A percentile compares a stretch with the other conserved stretches of the same genome.
Evolutionary conservation across 2,888 invertebrate genomes (phyloP).

Genomic region (Eumacrocentrus americanus): DNA sequence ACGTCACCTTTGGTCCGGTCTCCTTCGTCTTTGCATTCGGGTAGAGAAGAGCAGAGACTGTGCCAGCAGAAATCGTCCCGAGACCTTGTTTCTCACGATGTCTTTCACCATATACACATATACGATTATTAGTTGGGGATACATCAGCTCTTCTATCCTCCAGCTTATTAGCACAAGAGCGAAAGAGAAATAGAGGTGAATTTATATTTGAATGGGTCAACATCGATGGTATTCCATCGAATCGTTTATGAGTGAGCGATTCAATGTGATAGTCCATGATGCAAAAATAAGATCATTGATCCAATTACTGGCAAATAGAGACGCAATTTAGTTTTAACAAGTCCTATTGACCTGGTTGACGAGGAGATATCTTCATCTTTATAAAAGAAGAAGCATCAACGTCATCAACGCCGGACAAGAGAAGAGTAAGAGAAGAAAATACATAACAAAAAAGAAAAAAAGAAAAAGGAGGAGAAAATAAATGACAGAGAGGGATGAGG

Average conservation of each 20-base stretch:
- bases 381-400: no score
- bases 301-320: slow-evolving; percentile 12
- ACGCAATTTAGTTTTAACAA: slow-evolving; percentile 17
- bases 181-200: no score
- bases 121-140: background rate
- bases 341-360: no score
- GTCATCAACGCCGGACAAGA: no score
- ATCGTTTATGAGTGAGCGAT: background rate
- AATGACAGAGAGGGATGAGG: no score
- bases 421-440: no score
- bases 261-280: background rate
- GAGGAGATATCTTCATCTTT: no score
- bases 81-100: slow-evolving; percentile 38
- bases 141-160: no score
- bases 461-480: no score
- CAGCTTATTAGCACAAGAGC: no score
- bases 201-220: background rate
- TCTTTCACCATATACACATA: slow-evolving; percentile 21
- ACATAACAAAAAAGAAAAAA: no score
- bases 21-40: slow-evolving; percentile 30
- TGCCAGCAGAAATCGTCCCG: slow-evolving; percentile 19
- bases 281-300: slow-evolving; percentile 11
- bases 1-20: slow-evolving; percentile 36
- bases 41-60: slow-evolving; percentile 20
- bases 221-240: no score